Conservation (phyloP, 2,113 vertebrate species). For the Prochilodus magdalenae region DNA sequence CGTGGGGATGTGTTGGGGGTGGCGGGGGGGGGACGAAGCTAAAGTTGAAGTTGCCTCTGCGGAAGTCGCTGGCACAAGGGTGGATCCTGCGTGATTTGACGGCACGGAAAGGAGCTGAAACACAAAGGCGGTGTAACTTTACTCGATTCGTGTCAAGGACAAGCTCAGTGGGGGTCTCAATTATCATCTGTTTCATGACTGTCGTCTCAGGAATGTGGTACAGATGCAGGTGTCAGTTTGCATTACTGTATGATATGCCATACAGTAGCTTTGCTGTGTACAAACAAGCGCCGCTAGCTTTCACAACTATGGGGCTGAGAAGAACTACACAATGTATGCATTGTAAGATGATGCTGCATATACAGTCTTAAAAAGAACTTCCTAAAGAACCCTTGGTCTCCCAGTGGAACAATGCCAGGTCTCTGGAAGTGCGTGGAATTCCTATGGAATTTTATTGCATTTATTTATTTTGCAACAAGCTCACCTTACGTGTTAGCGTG, state of each 20-base stretch:
- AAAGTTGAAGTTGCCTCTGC: conserved; percentile 20
- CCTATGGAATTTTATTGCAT: too few species aligned
- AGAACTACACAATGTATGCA: too few species aligned
- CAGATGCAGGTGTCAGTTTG: background rate
- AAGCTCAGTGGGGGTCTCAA: background rate
- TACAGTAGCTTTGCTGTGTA: background rate
- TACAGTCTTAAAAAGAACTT: too few species aligned
- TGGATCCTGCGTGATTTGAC: background rate
- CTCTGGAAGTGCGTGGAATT: too few species aligned
- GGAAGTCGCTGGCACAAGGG: conserved; percentile 22
- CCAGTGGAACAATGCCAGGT: too few species aligned
- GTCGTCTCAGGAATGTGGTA: background rate
- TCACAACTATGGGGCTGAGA: background rate
- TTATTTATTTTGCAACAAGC: too few species aligned
- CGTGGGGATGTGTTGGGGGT: too few species aligned
- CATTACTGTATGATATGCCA: background rate
- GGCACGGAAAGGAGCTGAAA: background rate
- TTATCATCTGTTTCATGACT: background rate
- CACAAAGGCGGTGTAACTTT: conserved; percentile 11
- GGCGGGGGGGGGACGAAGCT: background rate
- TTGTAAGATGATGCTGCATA: too few species aligned
- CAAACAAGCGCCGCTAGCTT: background rate
- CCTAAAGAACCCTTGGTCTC: too few species aligned
- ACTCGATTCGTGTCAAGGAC: conserved; percentile 3
- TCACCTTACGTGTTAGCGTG: too few species aligned